Percentiles rank a stretch among this genome's conserved stretches.
These are phyloP conservation scores for Podabrus alpinus DNA, from an alignment of 2,888 invertebrate genomes.

Conservation along the genomic window DNA sequence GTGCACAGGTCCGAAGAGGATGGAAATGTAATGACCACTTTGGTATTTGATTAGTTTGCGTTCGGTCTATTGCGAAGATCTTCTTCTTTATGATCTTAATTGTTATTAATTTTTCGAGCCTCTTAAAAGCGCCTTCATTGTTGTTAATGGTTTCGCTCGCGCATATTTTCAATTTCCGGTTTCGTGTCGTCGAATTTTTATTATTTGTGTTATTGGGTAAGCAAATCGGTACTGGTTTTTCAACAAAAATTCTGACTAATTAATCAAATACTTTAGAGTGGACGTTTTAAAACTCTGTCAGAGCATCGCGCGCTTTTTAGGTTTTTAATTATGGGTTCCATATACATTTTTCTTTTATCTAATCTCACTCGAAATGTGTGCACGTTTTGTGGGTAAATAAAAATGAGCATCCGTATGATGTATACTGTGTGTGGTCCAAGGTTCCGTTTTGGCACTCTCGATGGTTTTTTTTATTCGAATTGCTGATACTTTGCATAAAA, in stretches of 20 bases:
- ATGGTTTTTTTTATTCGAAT: background rate
- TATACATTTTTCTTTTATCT: background rate
- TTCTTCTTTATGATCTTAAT: background rate
- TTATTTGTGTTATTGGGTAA: background rate
- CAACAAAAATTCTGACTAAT: background rate
- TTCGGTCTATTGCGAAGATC: constrained; percentile 31
- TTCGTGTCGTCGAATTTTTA: background rate
- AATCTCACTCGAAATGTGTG: background rate
- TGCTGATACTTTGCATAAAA: background rate
- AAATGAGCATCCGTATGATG: background rate
- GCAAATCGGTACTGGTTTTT: background rate
- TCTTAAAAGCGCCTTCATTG: background rate
- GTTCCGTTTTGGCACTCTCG: background rate
- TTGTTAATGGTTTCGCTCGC: background rate
- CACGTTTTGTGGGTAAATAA: background rate
- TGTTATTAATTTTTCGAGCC: background rate
- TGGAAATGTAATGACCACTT: constrained; percentile 44
- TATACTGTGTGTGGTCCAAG: background rate
- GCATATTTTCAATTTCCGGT: background rate
- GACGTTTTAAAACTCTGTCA: background rate
- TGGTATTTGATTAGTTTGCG: constrained; percentile 50
- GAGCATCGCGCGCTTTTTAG: background rate
- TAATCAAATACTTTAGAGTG: background rate
- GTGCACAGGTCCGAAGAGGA: constrained; percentile 35
- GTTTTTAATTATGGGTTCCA: background rate